A percentile compares a stretch with the other conserved stretches of the same genome.
These are phyloP conservation scores for Thamnophis sirtalis DNA, from an alignment of 2,113 vertebrate genomes.

Conservation along the genomic window DNA sequence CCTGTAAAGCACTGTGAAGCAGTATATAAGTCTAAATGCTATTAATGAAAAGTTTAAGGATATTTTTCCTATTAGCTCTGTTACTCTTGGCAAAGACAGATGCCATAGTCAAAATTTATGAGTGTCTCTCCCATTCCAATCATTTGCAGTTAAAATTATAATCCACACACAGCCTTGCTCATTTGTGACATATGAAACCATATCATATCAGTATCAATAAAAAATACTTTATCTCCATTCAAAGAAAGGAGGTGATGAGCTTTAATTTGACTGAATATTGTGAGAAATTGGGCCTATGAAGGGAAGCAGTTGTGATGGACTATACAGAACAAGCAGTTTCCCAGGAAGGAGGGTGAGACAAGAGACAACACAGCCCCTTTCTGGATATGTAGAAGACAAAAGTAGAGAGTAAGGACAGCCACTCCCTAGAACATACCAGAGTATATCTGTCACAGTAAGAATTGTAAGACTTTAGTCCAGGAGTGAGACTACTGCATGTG, in stretches of 20 bases:
- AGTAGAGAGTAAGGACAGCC: not conserved
- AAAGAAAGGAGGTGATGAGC: not conserved
- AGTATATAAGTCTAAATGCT: no score
- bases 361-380: not conserved
- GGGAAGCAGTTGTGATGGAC: not conserved
- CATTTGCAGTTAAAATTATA: not conserved
- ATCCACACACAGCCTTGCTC: not conserved
- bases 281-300: not conserved
- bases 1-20: no score
- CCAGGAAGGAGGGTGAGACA: not conserved
- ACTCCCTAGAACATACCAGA: not conserved
- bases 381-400: not conserved
- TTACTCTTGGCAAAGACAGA: not conserved
- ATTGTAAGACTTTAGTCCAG: not conserved
- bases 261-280: not conserved
- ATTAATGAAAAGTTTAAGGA: not conserved
- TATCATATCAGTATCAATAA: not conserved
- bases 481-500: no score
- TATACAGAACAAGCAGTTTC: not conserved
- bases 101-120: not conserved
- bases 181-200: not conserved
- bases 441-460: not conserved
- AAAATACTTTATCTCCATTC: not conserved
- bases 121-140: not conserved
- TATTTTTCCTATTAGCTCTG: not conserved